Base-by-base conservation (phyloP, 1,140 invertebrate species). In the Geopemphigus sp. region DNA sequence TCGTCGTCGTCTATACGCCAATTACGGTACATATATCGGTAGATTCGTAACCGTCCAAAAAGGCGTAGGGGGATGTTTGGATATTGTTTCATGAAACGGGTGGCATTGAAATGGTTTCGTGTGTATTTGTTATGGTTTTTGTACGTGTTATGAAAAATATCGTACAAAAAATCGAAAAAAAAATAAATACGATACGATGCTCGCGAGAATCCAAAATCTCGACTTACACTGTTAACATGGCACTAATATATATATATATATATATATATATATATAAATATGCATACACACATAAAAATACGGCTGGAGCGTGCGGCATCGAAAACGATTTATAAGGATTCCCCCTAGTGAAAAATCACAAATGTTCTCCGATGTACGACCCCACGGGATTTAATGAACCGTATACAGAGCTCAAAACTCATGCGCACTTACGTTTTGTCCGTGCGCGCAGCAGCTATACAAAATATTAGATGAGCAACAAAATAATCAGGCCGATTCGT, bases 261-360 rank as follows among this genome's bases (percentile, higher is more conserved):
- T n/a, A n/a, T n/a, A n/a, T n/a, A n/a, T n/a, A n/a, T n/a, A n/a
- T n/a, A n/a, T n/a, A n/a, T n/a, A n/a, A n/a, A n/a, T n/a, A n/a
- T n/a, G n/a, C n/a, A n/a, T n/a, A n/a, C n/a, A n/a, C n/a, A n/a
- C n/a, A n/a, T n/a, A 70, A 70, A 68, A 70, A 70, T 6, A 70
- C 19, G 73, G 61, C 53, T 29, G 32, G 50, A 54, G 50, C 74
- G 56, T 47, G 56, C n/a, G 29, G 10, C n/a, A 24, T 59, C 57
- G 19, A 61, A 74, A 76, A 45, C 74, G 57, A 78, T 78, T 50
- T 61, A 61, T 78, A 78, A 29, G 74, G 74, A 78, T 78, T 78
- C 74, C 32, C 68, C 68, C 24, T 39, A 12, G 57, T 78, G 57
- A 47, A 78, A 78, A 78, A 59, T 59, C 72, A 59, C 24, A 45